Percentiles rank a stretch among this genome's conserved stretches.
Conservation (phyloP, 1,140 invertebrate genomes). For the Nylanderia fulva region DNA sequence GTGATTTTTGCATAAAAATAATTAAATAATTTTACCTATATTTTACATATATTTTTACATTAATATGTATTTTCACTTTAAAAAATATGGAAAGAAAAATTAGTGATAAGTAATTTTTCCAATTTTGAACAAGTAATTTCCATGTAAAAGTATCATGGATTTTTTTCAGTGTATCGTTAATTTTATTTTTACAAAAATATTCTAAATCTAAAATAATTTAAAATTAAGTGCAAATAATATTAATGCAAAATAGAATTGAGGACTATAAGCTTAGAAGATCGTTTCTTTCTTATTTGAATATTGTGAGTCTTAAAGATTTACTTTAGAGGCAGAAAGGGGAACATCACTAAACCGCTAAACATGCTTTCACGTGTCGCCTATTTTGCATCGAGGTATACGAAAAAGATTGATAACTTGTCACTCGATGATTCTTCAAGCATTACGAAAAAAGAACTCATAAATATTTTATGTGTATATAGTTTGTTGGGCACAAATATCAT, state of each 20-base stretch:
- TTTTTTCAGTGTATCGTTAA: no score
- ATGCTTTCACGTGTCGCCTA: conserved; percentile 66
- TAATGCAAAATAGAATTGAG: not conserved
- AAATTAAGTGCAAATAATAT: not conserved
- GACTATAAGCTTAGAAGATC: not conserved
- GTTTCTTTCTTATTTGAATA: not conserved
- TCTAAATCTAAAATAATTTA: not conserved
- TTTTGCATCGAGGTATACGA: conserved; percentile 58
- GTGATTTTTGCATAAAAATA: no score
- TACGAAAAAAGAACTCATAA: not conserved
- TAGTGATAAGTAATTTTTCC: no score
- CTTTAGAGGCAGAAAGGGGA: conserved; percentile 52
- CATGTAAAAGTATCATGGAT: no score
- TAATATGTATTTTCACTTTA: no score
- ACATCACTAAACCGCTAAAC: conserved; percentile 49
- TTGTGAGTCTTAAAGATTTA: not conserved
- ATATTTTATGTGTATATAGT: not conserved
- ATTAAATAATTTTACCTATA: no score
- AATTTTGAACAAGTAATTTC: no score
- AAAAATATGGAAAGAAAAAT: no score
- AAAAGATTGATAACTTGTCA: conserved; percentile 42
- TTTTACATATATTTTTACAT: no score
- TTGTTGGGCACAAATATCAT: not conserved
- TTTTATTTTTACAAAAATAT: not conserved
- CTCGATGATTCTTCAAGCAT: not conserved